A percentile compares a stretch with the other conserved stretches of the same genome.
Evolutionary conservation across 2,797 vertebrate genomes (phyloP).

Genomic region (Pangasius larnaudii): DNA sequence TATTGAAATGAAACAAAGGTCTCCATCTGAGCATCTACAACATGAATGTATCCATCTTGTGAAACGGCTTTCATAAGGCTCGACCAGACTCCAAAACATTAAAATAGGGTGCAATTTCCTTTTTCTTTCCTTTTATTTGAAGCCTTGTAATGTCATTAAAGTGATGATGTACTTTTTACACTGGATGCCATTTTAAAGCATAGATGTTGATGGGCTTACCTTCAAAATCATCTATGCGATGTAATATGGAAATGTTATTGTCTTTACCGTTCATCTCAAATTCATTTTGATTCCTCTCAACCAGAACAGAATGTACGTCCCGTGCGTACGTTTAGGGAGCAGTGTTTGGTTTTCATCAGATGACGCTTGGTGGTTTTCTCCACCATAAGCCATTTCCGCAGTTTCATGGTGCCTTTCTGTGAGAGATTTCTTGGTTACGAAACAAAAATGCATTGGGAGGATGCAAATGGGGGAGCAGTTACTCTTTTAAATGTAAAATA

Average conservation of each 20-base stretch:
- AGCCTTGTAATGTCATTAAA: slow-evolving; percentile 44
- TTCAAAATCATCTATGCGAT: slow-evolving; percentile 39
- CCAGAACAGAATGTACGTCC: slow-evolving; percentile 20
- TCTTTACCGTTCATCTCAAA: slow-evolving; percentile 39
- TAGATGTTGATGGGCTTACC: slow-evolving; percentile 46
- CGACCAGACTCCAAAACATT: not conserved
- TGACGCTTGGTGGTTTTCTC: slow-evolving; percentile 41
- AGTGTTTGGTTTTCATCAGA: slow-evolving; percentile 12
- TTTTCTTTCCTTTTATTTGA: not conserved
- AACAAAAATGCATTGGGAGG: slow-evolving; percentile 55
- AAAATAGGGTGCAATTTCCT: slow-evolving; percentile 28
- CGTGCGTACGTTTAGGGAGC: slow-evolving; percentile 3
- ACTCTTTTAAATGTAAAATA: slow-evolving; percentile 39
- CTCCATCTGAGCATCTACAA: slow-evolving; percentile 65
- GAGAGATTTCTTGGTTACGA: slow-evolving; percentile 63
- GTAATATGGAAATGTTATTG: slow-evolving; percentile 35
- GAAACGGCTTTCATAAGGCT: slow-evolving; percentile 20
- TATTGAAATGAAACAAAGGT: slow-evolving; percentile 40
- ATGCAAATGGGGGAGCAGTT: slow-evolving; percentile 43
- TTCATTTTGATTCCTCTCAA: slow-evolving; percentile 29
- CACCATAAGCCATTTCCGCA: slow-evolving; percentile 51
- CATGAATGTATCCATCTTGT: slow-evolving; percentile 77
- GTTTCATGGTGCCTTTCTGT: slow-evolving; percentile 76
- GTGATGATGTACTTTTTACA: slow-evolving; percentile 49
- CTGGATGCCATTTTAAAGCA: slow-evolving; percentile 57